Percentiles rank a stretch among this genome's conserved stretches.
Evolutionary conservation across 2,888 invertebrate genomes (phyloP).

Genomic region (Plemyria rubiginata): DNA sequence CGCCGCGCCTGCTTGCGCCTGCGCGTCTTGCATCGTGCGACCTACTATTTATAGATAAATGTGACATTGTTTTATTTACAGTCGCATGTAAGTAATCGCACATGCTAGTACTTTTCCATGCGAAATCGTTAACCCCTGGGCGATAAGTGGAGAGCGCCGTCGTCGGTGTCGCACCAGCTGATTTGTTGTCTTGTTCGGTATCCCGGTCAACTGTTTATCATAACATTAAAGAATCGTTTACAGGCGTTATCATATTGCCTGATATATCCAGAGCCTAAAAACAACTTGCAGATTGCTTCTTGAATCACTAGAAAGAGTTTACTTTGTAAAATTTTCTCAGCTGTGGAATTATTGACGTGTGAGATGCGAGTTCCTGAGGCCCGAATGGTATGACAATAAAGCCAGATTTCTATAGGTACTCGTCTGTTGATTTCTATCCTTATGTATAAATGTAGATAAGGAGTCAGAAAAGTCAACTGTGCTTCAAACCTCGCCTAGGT

Average conservation of each 20-base stretch:
- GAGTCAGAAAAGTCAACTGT: neutral
- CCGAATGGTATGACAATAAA: too few relatives aligned
- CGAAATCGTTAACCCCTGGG: slow-evolving; percentile 72
- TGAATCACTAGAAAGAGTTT: neutral
- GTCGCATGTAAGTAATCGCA: slow-evolving; percentile 63
- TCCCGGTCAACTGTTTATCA: slow-evolving; percentile 34
- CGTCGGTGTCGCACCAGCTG: slow-evolving; percentile 27
- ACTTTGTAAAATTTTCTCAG: too few relatives aligned
- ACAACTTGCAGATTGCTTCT: neutral
- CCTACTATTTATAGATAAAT: slow-evolving; percentile 73
- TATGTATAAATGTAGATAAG: neutral
- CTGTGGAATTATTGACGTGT: too few relatives aligned
- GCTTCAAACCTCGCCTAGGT: neutral
- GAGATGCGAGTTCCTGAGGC: too few relatives aligned
- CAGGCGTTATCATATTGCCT: slow-evolving; percentile 26
- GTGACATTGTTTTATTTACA: slow-evolving; percentile 75
- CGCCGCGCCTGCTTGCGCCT: slow-evolving; percentile 49
- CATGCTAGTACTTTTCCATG: slow-evolving; percentile 75
- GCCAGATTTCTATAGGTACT: too few relatives aligned
- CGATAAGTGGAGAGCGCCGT: slow-evolving; percentile 61
- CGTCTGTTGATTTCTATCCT: too few relatives aligned
- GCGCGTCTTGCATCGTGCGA: slow-evolving; percentile 59
- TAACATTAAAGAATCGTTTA: slow-evolving; percentile 32
- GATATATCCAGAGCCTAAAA: slow-evolving; percentile 3
- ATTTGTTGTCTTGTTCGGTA: slow-evolving; percentile 31